Base-by-base conservation (phyloP, 53 echinoderm and acorn worm genomes). In the Echinarachnius parma region DNA sequence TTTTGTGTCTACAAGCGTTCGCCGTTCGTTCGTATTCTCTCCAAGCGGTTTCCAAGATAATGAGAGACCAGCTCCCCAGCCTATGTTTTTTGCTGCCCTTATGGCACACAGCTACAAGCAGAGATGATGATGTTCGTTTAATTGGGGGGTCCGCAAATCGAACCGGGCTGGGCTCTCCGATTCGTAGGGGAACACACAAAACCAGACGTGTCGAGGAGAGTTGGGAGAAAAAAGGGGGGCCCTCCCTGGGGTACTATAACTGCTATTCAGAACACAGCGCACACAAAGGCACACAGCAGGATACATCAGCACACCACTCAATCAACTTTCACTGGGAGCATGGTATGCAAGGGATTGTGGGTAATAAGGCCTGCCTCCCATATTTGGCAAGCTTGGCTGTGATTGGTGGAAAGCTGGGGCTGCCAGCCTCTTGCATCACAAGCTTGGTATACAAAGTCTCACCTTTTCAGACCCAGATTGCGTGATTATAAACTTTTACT, bases 341-440 rank as follows among this genome's bases (percentile, higher is more conserved):
- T 21, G 50, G 69, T 52, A 69, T 56, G 74, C 57, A 72, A 72
- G 55, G 74, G 16, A 72, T 72, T 72, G 22, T 72, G 74, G 74
- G 74, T 72, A 72, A 72, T 35, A 34, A 28, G 74, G 55, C 13
- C 37, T 56, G 55, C 74, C 74, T 56, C 57, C 74, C 74, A 72
- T 56, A 72, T 72, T 36, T 72, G 74, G 74, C 74, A 56, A 72
- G 74, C 74, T 72, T 72, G 74, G 74, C 57, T 72, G 57, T 72
- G 58, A 72, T 72, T 72, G 74, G 74, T 72, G 24, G 57, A 72
- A 72, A 72, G 74, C 74, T 72, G 57, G 57, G 32, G 27, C 9
- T 72, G 39, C 35, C 55, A 56, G 74, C 39, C 57, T 56, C 9
- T 16, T 4, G 18, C 52, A 50, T 16, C 20, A 10, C 52, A 16